Evolutionary conservation across 2,113 vertebrate genomes (phyloP).

Genomic region (Brevimyrus niger): DNA sequence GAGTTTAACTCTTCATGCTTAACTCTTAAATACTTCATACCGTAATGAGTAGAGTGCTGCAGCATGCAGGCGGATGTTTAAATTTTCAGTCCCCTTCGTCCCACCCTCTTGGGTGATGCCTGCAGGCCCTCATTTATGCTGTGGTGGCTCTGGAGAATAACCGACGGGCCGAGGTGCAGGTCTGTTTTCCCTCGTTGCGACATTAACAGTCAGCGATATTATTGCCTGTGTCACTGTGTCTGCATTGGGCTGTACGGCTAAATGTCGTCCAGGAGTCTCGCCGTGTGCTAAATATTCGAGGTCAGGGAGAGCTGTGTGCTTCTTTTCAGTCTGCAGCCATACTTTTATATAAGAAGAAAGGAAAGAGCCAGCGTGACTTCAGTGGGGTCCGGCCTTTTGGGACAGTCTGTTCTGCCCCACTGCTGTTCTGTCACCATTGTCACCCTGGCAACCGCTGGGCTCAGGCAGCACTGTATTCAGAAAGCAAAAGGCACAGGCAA

Average conservation of each 20-base stretch:
- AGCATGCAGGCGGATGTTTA: not conserved
- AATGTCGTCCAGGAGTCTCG: not conserved
- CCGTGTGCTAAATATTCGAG: not conserved
- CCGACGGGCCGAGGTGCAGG: not conserved
- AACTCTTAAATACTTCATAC: not conserved
- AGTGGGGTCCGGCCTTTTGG: constrained; percentile 24
- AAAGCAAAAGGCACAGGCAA: constrained; percentile 8
- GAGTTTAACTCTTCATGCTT: not conserved
- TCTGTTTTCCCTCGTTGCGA: not conserved
- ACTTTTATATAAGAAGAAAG: constrained; percentile 37
- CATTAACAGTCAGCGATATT: not conserved
- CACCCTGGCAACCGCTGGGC: constrained; percentile 39
- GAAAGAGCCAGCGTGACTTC: constrained; percentile 21
- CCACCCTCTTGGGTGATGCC: not conserved
- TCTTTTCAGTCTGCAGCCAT: constrained; percentile 18
- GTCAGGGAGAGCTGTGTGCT: constrained; percentile 31
- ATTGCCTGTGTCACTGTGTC: not conserved
- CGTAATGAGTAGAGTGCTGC: not conserved
- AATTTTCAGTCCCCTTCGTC: not conserved
- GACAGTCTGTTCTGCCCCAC: constrained; percentile 27
- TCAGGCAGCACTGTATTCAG: constrained; percentile 21
- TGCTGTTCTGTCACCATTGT: constrained; percentile 26
- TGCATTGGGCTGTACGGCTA: not conserved
- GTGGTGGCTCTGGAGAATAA: not conserved
- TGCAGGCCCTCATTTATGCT: not conserved